Evolutionary conservation across 2,888 invertebrate genomes (phyloP), one percentile per base, ranked within the genome.

Genomic region (Dynastes tityus): DNA sequence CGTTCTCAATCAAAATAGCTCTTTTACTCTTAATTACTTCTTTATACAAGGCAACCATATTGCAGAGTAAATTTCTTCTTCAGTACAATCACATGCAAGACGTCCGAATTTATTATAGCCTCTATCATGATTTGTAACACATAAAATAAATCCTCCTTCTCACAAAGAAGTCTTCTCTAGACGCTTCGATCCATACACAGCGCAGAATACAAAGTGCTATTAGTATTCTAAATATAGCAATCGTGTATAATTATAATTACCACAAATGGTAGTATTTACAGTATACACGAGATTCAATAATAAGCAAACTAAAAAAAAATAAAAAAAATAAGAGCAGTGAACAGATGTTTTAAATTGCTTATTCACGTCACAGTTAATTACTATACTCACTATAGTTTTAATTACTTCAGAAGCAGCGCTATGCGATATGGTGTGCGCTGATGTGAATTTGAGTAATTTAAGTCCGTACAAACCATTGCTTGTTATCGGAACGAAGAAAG

Each of bases 341-440:
- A 49, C 68, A 68, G 51, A 68, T 68, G 68, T 68, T 68, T 68
- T 29, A 29, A 51, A 51, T 68, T 68, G 49, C 63, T 63, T 63
- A 29, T 63, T 63, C 63, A 29, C 63, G 63, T 63, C 63, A 63
- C 63, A 63, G 13, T 63, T 63, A 68, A 68, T 68, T 68, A 49
- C 51, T 22, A 68, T 51, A 51, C 27, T 68, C 29, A 40, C 27
- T 51, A 29, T 11, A 51, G 27, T 29, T 68, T 68, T 68, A 68
- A 68, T 68, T 49, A 51, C 27, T 68, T 67, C 32, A 51, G 32
- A 63, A 9, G 32, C 29, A 63, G 63, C 32, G 63, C 11, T n/a
- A 29, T 9, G 9, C 49, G 27, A 51, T 68, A 29, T 6, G 27
- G n/a, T 67, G 27, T 58, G 22, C 22, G 55, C 0, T 16, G 45